These are phyloP conservation scores for Meda fulgida DNA, from an alignment of 2,797 vertebrate species.

Conservation along the genomic window DNA sequence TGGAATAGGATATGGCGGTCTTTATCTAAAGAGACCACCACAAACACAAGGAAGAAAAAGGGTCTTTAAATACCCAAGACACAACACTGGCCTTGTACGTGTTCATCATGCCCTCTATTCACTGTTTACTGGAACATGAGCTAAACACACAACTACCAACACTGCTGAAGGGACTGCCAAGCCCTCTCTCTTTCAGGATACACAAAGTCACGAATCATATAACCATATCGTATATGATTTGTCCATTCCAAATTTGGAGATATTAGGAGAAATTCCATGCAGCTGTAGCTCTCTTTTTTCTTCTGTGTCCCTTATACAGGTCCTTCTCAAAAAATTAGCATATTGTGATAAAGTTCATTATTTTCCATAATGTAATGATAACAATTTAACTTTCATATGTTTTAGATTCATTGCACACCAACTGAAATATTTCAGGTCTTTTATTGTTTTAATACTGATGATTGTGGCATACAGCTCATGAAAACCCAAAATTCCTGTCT, in stretches of 20 bases:
- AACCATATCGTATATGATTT: neutral
- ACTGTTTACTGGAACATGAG: conserved; percentile 39
- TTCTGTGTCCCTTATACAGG: neutral
- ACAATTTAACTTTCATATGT: too few relatives aligned
- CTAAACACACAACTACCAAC: neutral
- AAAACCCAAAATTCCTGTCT: too few relatives aligned
- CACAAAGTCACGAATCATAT: neutral
- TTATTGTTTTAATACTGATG: too few relatives aligned
- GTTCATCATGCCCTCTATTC: conserved; percentile 38
- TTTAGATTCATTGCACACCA: too few relatives aligned
- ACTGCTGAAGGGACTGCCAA: conserved; percentile 19
- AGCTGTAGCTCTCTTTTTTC: neutral
- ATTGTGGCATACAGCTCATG: too few relatives aligned
- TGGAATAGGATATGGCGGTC: conserved; percentile 13
- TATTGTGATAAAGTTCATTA: too few relatives aligned
- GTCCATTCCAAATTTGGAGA: neutral
- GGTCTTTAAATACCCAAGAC: conserved; percentile 32
- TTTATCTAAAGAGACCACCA: conserved; percentile 22
- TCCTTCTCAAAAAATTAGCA: too few relatives aligned
- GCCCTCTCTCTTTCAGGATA: neutral
- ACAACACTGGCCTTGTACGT: conserved; percentile 44
- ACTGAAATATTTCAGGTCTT: too few relatives aligned
- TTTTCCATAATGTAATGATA: too few relatives aligned
- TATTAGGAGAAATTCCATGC: neutral
- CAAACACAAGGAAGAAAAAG: conserved; percentile 12